Base-by-base conservation (phyloP, 2,113 vertebrate genomes). In the Talpa occidentalis region DNA sequence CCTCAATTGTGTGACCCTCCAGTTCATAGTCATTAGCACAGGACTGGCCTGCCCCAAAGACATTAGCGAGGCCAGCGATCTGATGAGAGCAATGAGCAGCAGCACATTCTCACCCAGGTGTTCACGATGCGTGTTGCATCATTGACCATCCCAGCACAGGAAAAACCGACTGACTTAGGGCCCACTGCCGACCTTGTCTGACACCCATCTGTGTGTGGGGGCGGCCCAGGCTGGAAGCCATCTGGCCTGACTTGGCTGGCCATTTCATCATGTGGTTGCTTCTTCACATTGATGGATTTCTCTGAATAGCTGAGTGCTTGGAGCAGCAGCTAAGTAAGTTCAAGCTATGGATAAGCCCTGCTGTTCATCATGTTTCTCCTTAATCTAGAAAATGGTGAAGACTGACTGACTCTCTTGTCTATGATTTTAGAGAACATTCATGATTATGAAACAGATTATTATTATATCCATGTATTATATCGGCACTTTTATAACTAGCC, bases 11-110 rank as follows among this genome's bases (percentile, higher is more conserved):
- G 11, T 32, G 74, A 83, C 74, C 32, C 8, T 90, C 10, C 10
- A 32, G 88, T 90, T 96, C 95, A 94, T 6, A 90, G 93, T 95
- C 72, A 88, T 96, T 95, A 92, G 93, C 78, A 92, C 60, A 62
- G 93, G 81, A 59, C 44, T 21, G 69, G 26, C 56, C 60, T 70
- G 90, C 56, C 89, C 77, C 87, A 85, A 59, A 95, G 79, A 90
- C 80, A 26, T 66, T 82, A 49, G 40, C 10, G 70, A 88, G 79
- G 44, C 62, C 76, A 40, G 80, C 7, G 28, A 17, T 42, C 42
- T 52, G 69, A 66, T 28, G 85, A 88, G 49, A 32, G 44, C 19
- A 49, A 3, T 77, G 49, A 16, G 59, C 37, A 49, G 40, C 54
- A 60, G 70, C 21, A 17, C n/a, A 5, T 77, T 72, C 35, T 59